Conservation (phyloP, 2,113 vertebrate genomes). For the Cervus canadensis region DNA sequence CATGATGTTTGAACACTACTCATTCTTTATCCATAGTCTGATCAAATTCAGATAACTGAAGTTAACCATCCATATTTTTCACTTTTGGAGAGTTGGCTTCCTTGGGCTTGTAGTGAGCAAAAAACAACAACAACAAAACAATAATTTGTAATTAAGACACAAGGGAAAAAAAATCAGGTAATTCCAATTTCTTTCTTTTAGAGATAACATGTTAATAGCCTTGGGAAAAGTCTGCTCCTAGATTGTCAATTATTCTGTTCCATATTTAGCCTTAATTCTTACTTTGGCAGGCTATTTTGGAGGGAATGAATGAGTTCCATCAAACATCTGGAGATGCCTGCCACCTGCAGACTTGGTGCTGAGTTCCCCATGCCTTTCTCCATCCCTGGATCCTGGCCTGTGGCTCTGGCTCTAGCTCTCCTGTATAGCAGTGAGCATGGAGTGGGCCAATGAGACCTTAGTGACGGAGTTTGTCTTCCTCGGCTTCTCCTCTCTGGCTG, state of each 20-base stretch:
- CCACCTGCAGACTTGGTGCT: neutral
- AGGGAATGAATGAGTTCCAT: neutral
- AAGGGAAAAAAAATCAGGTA: neutral
- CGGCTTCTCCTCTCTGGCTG: neutral
- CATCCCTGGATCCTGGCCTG: neutral
- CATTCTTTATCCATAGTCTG: neutral
- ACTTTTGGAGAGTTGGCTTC: neutral
- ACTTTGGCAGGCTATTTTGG: neutral
- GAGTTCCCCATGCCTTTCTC: neutral
- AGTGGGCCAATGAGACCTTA: neutral
- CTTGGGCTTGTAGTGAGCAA: neutral
- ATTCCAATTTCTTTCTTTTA: neutral
- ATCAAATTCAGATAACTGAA: neutral
- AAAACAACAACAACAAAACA: neutral
- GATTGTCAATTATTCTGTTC: neutral
- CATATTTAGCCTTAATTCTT: neutral
- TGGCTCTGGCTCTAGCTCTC: neutral
- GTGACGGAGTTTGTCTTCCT: conserved; percentile 49
- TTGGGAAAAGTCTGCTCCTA: neutral
- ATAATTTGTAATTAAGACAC: neutral
- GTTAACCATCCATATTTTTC: neutral
- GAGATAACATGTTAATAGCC: neutral
- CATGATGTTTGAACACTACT: neutral
- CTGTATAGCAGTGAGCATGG: neutral
- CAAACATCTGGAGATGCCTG: neutral